Conservation (phyloP, 2,888 invertebrate species). For the Embidobia sp. region DNA sequence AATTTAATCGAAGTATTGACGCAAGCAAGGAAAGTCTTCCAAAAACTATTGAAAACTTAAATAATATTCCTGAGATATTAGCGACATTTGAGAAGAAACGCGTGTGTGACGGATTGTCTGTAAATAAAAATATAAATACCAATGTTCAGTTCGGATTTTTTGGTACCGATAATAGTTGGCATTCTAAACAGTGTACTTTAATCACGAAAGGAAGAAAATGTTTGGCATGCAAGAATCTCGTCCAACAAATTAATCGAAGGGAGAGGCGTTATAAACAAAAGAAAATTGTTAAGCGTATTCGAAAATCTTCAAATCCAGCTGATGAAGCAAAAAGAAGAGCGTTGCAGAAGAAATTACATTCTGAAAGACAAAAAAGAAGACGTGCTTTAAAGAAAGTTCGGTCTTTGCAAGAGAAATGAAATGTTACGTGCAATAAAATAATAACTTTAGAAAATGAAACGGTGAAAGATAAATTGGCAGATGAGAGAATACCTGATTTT, state of each 20-base stretch:
- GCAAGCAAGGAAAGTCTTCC: constrained; percentile 2
- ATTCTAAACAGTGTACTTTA: constrained; percentile 15
- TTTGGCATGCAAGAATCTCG: constrained; percentile 12
- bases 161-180: neutral
- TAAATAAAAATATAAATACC: neutral
- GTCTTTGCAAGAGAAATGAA: neutral
- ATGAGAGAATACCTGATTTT: neutral
- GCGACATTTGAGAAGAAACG: constrained; percentile 28
- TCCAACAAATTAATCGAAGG: constrained; percentile 9
- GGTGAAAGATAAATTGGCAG: constrained; percentile 5
- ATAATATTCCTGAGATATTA: constrained; percentile 16
- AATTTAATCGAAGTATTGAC: neutral
- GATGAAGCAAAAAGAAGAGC: constrained; percentile 9
- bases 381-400: constrained; percentile 22
- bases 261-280: neutral
- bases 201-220: constrained; percentile 21
- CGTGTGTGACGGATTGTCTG: constrained; percentile 11
- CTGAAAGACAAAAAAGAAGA: constrained; percentile 11
- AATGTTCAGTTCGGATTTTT: neutral
- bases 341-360: constrained; percentile 10
- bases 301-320: constrained; percentile 3
- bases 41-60: neutral
- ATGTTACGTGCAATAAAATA: constrained; percentile 11
- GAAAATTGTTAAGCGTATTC: neutral
- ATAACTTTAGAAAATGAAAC: constrained; percentile 1